Percentiles rank a stretch among this genome's conserved stretches.
Evolutionary conservation across 2,888 invertebrate genomes (phyloP).

Genomic region (Orthosia incerta): DNA sequence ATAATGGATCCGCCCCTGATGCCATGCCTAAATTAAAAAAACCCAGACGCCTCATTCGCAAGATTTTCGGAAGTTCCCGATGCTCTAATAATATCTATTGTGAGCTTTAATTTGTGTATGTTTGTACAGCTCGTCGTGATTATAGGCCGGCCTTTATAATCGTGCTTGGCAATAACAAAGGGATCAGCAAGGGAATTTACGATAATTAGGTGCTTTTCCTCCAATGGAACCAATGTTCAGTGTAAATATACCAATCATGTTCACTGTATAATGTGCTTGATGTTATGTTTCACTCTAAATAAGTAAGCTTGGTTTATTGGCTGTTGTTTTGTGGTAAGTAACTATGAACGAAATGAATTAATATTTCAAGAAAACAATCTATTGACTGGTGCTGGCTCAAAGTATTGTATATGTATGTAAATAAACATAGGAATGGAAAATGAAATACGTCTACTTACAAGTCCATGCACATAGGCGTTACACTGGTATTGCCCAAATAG

Average conservation of each 20-base stretch:
- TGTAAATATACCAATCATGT: neutral
- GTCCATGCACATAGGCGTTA: no score
- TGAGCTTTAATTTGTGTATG: conserved; percentile 24
- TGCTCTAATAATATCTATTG: conserved; percentile 41
- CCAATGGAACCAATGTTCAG: conserved; percentile 2
- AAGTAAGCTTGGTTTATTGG: neutral
- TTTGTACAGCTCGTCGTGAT: conserved; percentile 30
- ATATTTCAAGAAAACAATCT: no score
- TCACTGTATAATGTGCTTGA: neutral
- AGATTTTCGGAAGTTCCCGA: conserved; percentile 41
- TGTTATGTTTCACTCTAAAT: conserved; percentile 8
- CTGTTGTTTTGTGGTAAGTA: neutral
- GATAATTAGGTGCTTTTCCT: conserved; percentile 7
- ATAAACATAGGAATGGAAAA: no score
- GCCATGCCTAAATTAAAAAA: conserved; percentile 16
- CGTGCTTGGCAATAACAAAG: conserved; percentile 49
- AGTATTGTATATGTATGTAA: no score
- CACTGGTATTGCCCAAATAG: no score
- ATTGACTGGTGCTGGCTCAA: no score
- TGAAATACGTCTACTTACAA: no score
- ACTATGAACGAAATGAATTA: neutral
- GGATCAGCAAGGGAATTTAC: conserved; percentile 35
- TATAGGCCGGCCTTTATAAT: conserved; percentile 25
- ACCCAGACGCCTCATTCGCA: conserved; percentile 31
- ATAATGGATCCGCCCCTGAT: neutral